Evolutionary conservation across 1,140 invertebrate species (phyloP).

Genomic region (Orussus abietinus): DNA sequence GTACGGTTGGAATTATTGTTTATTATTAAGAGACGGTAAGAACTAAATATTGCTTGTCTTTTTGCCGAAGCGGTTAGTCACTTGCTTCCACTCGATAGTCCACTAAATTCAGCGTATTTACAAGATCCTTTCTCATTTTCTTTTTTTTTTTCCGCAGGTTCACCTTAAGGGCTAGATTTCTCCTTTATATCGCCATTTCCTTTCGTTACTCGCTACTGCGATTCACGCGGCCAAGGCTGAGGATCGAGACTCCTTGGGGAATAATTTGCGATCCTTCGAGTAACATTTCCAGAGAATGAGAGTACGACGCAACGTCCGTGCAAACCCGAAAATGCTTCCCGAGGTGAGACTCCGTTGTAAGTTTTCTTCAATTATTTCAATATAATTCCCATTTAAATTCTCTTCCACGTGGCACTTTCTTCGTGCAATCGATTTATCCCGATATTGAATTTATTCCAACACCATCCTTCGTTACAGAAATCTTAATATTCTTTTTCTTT

Average conservation of each 20-base stretch:
- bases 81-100: conserved; percentile 32
- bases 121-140: conserved; percentile 14
- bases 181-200: neutral
- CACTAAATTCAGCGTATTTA: conserved; percentile 43
- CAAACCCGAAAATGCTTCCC: too few species aligned
- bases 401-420: conserved; percentile 17
- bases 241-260: conserved; percentile 33
- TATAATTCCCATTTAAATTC: too few species aligned
- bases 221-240: conserved; percentile 33
- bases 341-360: too few species aligned
- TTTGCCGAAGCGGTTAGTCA: conserved; percentile 40
- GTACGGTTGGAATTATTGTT: conserved; percentile 45
- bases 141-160: conserved; percentile 13
- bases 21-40: conserved; percentile 40
- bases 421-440: too few species aligned
- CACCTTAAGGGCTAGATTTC: conserved; percentile 10
- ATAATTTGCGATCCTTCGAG: too few species aligned
- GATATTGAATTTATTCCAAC: too few species aligned
- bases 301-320: too few species aligned
- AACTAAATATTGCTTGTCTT: conserved; percentile 52
- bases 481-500: too few species aligned
- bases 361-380: too few species aligned
- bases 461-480: too few species aligned
- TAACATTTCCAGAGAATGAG: too few species aligned
- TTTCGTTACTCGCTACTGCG: conserved; percentile 24